Evolutionary conservation across 2,888 invertebrate species (phyloP), one percentile per base, ranked within the genome.

Genomic region (Dynastes maya): DNA sequence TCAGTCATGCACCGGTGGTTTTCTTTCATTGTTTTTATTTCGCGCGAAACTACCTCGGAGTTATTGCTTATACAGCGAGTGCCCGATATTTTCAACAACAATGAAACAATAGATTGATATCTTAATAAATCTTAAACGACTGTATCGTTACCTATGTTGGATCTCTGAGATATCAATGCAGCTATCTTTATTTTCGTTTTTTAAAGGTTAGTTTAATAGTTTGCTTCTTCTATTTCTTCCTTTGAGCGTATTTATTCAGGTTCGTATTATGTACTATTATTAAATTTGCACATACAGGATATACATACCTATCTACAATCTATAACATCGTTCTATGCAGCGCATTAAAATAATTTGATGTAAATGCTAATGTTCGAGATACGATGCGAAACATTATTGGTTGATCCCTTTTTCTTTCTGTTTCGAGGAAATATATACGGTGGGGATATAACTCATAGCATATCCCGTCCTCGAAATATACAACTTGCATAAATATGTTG

Each of bases 291-390:
- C 27, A 16, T 4, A 22, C 22, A 51, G 8, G 51, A 58, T 58
- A 58, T 27, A 58, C n/a, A 61, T 29, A 61, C 22, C 5, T 55
- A 61, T 61, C n/a, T 55, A 16, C 55, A 16, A 55, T 55, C 55
- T 29, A 8, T 29, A 61, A 32, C 9, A 27, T 61, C 61, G 13
- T 61, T 2, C 6, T 27, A 27, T 27, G 29, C 6, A 2, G 22
- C 29, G 27, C 9, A 22, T 61, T 61, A 61, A 16, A 61, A 61
- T 61, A 61, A 61, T 61, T 61, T 61, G 61, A 61, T 61, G 27
- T 61, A 61, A 61, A 61, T 61, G 61, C 61, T 61, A 61, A 61
- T 61, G 22, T 13, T 29, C 11, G 29, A 27, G 27, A 11, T 27
- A 27, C 22, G 29, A 29, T 61, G 9, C 29, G 29, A 27, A 5